Evolutionary conservation across 2,888 invertebrate genomes (phyloP), one percentile per base, ranked within the genome.

Genomic region (Eupithecia pulchellata): DNA sequence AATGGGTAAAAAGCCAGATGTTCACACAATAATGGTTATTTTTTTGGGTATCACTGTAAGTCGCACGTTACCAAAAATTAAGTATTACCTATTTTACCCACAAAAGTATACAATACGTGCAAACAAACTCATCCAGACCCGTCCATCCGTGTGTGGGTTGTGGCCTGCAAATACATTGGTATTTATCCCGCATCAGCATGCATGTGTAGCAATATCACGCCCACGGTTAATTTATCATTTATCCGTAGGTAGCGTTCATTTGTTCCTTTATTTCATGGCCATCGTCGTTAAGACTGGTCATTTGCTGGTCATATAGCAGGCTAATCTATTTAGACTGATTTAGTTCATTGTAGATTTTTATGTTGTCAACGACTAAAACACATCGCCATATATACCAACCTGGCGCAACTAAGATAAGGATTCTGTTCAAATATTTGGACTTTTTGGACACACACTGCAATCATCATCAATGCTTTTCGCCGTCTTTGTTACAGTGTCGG

Each of bases 151-250:
- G 63, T 69, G 84, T 84, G 84, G 84, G 88, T 77, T 87, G 83
- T 86, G 79, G 29, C 29, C 27, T n/a, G 76, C 76, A 80, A 84
- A 85, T 89, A 85, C 87, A 87, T 85, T 80, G 86, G 90, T 88
- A 89, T 91, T 91, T 91, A 90, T 90, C 88, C 90, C 89, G 89
- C 89, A 91, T 91, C 91, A 91, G 86, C 87, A 89, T 89, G 89
- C 89, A 90, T 90, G 89, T 89, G 89, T 87, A 87, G 86, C 89
- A 91, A 60, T 66, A 60, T 42, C 47, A 64, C 20, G 39, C 11
- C 42, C 42, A 66, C 60, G 25, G 55, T 27, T 32, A 25, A 65
- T 55, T 36, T 36, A 68, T 17, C 61, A 55, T 34, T 52, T 62
- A 25, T 36, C n/a, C 25, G 60, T 65, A 63, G 65, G 70, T 74